Evolutionary conservation across 2,797 vertebrate genomes (phyloP).

Genomic region (Remorina albescens): DNA sequence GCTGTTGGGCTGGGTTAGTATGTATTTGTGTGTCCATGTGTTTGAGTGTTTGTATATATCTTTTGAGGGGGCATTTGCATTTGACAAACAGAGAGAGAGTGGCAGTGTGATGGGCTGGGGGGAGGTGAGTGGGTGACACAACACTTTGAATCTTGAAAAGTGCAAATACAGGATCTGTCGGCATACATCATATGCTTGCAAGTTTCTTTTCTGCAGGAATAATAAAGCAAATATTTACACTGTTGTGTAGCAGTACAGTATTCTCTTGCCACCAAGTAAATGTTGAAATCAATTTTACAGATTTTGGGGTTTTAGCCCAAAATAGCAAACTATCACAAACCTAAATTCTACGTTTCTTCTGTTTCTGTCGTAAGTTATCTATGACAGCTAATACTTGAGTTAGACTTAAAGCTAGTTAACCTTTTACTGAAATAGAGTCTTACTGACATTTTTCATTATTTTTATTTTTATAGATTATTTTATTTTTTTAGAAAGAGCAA

Average conservation of each 20-base stretch:
- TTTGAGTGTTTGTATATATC: conserved; percentile 30
- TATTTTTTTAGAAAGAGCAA: no score
- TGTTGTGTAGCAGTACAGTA: neutral
- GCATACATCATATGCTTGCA: conserved; percentile 25
- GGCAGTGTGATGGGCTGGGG: conserved; percentile 9
- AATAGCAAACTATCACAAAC: no score
- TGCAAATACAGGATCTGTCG: conserved; percentile 43
- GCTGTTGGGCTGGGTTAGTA: conserved; percentile 42
- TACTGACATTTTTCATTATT: no score
- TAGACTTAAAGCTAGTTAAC: no score
- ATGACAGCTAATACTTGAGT: no score
- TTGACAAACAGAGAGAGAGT: conserved; percentile 20
- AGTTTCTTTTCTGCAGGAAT: conserved; percentile 25
- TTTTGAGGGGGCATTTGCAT: conserved; percentile 15
- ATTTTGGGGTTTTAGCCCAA: neutral
- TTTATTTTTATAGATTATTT: no score
- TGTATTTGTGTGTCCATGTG: conserved; percentile 39
- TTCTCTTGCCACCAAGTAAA: neutral
- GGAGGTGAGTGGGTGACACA: conserved; percentile 17
- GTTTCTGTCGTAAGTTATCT: no score
- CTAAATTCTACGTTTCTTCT: no score
- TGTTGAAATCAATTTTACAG: conserved; percentile 12
- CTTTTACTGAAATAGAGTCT: no score
- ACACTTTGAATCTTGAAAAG: conserved; percentile 43
- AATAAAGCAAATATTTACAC: conserved; percentile 36